Base-by-base conservation (phyloP, 2,888 invertebrate genomes). In the Brachypterus glaber region DNA sequence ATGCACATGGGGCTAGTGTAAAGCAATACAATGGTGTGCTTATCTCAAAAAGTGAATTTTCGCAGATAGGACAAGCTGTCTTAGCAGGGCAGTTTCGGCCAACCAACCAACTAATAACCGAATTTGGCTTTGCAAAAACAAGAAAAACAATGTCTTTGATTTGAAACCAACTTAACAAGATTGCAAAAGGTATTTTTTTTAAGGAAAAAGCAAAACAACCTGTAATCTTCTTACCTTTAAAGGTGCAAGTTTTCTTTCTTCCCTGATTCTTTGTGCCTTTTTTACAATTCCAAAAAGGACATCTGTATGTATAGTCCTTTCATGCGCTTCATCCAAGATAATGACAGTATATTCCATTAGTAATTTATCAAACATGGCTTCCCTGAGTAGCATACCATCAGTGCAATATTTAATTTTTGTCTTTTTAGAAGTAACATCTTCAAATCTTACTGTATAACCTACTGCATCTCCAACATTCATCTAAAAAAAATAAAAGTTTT, bases 291-390 rank as follows among this genome's bases (percentile, higher is more conserved):
- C 93, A 68, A 96, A 88, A 1, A 96, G 69, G 1, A 96, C 79
- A 69, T 96, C 96, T 2, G 92, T 95, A 54, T 88, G 87, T 1
- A 96, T 79, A 2, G 95, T 93, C 29, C 96, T 73, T 63, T 96
- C 96, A 62, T 96, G 96, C 18, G 91, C 95, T 65, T 96, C 96
- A 63, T 96, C 96, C 47, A 96, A 66, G 54, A 96, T 81, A 13
- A 95, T 73, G 9, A 88, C 72, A 16, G 81, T 78, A 60, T 96
- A 96, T 46, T 80, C 76, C 42, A 74, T 74, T 2, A 91, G 62
- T 25, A 82, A 62, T 5, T 79, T 78, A 63, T 90, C 87, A 31
- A 70, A 67, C 57, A 95, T 82, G 0, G 93, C 89, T 68, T 96
- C 95, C 37, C 95, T 72, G 3, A 96, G 69, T 51, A 96, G 67